Conservation (phyloP, 2,888 invertebrate genomes). For the Nemapogon koenigi region DNA sequence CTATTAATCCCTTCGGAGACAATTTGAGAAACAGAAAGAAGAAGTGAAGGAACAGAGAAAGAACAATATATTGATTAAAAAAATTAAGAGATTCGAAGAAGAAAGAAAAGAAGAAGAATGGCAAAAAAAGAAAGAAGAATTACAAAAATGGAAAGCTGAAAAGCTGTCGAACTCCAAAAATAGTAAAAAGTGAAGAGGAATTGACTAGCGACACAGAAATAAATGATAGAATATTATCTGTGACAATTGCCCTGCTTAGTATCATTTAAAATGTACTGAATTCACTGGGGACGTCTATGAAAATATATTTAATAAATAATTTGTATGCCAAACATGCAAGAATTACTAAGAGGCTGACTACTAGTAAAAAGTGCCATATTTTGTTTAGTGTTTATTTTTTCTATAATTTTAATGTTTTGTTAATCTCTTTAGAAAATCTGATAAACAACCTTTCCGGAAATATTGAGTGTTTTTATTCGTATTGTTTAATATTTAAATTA, state of each 20-base stretch:
- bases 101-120: neutral
- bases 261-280: conserved; percentile 1
- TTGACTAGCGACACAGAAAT: conserved; percentile 10
- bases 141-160: conserved; percentile 2
- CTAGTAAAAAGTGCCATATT: conserved; percentile 7
- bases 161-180: conserved; percentile 2
- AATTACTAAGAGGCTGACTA: conserved; percentile 8
- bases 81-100: conserved; percentile 1
- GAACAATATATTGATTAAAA: conserved; percentile 1
- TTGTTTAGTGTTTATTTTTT: conserved; percentile 10
- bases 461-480: neutral
- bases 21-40: conserved; percentile 7
- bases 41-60: conserved; percentile 8
- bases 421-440: neutral
- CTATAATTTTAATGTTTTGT: neutral
- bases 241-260: conserved; percentile 9
- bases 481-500: neutral
- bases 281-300: neutral
- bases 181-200: conserved; percentile 7
- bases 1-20: neutral
- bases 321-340: neutral
- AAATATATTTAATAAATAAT: neutral
- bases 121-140: no score
- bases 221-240: conserved; percentile 9
- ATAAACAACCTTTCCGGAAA: neutral